These are phyloP conservation scores for Atherinosoma microstoma DNA, from an alignment of 2,797 vertebrate genomes.

Conservation along the genomic window DNA sequence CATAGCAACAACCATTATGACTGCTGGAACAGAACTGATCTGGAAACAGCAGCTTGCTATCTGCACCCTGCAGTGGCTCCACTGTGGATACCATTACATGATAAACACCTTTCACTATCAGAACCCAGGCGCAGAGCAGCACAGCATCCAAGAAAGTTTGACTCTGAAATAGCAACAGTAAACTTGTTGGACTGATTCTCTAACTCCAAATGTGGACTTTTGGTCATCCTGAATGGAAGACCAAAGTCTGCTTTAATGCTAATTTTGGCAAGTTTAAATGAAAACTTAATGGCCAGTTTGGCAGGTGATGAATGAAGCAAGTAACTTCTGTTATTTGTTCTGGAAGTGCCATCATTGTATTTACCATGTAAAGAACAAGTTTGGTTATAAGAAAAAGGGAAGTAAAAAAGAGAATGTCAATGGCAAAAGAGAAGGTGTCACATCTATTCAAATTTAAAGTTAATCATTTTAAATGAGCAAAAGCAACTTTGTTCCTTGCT, in stretches of 20 bases:
- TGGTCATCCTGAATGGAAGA: background rate
- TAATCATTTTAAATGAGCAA: too few relatives aligned
- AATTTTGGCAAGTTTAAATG: too few relatives aligned
- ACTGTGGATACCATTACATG: slow-evolving; percentile 80
- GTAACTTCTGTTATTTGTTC: too few relatives aligned
- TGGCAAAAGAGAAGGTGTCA: too few relatives aligned
- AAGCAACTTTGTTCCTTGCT: too few relatives aligned
- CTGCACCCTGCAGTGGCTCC: slow-evolving; percentile 78
- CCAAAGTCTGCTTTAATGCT: background rate
- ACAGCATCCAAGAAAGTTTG: slow-evolving; percentile 68
- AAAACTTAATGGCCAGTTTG: too few relatives aligned
- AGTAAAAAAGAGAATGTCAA: too few relatives aligned
- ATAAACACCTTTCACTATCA: slow-evolving; percentile 80
- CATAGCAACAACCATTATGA: slow-evolving; percentile 69
- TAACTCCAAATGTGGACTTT: slow-evolving; percentile 20
- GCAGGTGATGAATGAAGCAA: too few relatives aligned
- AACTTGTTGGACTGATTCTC: slow-evolving; percentile 55
- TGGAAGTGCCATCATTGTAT: too few relatives aligned
- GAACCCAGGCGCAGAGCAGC: slow-evolving; percentile 52
- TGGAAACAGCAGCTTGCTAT: slow-evolving; percentile 77
- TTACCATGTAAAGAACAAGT: too few relatives aligned
- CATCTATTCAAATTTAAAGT: too few relatives aligned
- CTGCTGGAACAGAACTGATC: slow-evolving; percentile 78
- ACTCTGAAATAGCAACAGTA: slow-evolving; percentile 50
- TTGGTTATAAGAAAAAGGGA: too few relatives aligned